Conservation (phyloP, 2,888 invertebrate species). For the Pristionchus arcanus region DNA sequence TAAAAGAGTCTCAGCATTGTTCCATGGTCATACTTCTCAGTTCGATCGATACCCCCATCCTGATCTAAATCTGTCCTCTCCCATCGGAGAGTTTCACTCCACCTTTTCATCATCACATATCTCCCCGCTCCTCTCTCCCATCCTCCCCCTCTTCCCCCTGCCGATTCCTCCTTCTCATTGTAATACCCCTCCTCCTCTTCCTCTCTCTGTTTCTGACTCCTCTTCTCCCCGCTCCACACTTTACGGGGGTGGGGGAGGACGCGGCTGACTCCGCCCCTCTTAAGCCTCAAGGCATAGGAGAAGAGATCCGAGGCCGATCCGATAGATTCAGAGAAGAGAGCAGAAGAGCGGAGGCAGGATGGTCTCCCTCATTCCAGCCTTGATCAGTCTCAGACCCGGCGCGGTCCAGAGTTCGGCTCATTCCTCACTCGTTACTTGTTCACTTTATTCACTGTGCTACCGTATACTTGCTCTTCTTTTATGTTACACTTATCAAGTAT, state of each 20-base stretch:
- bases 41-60: neutral
- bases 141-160: constrained; percentile 8
- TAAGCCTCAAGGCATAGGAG: neutral
- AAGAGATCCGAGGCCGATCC: neutral
- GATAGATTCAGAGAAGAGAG: constrained; percentile 39
- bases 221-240: constrained; percentile 20
- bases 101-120: constrained; percentile 43
- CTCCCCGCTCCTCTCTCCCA: neutral
- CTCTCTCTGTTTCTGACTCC: constrained; percentile 41
- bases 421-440: neutral
- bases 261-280: neutral
- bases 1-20: too few species aligned
- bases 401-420: neutral
- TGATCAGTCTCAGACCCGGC: constrained; percentile 14
- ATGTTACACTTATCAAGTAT: too few species aligned
- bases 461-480: too few species aligned
- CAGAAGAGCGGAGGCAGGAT: constrained; percentile 2
- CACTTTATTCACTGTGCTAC: neutral
- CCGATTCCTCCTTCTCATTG: constrained; percentile 16
- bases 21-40: too few species aligned
- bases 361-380: neutral
- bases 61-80: constrained; percentile 34
- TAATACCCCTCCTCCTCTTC: constrained; percentile 15
- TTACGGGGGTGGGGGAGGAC: constrained; percentile 49
- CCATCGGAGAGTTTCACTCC: neutral